Evolutionary conservation across 2,888 invertebrate species (phyloP), one percentile per base, ranked within the genome.

Genomic region (Pseudeuparius sepicola): DNA sequence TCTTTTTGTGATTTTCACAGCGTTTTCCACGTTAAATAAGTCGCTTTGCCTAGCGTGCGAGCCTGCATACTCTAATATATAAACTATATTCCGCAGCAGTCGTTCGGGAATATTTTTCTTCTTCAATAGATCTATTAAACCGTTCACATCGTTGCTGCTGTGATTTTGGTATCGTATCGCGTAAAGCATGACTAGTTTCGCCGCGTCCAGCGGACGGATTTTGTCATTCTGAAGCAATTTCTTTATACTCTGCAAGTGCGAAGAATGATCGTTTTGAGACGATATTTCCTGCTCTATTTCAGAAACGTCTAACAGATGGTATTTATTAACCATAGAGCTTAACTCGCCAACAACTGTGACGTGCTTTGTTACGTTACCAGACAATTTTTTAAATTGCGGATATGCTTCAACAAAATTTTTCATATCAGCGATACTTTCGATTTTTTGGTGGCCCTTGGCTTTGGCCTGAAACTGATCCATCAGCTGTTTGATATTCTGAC

Each of bases 391-490:
- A 59, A 98, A 99, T 48, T 96, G 82, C 0, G 98, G 98, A 67
- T 99, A 99, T 9, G 86, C 83, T 61, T 98, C 97, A 1, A 98
- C 89, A 61, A 97, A 97, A 53, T 77, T 83, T 68, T 99, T 99
- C 97, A 99, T 97, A 59, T 99, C 98, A 0, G 86, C 75, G 52
- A 99, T 97, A 51, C 92, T 93, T 67, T 99, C 97, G 2, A 99
- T 86, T 67, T 94, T 93, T 59, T 93, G 85, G 52, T 96, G 92
- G 52, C 86, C 88, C 59, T 96, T 87, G 2, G 93, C 89, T 61
- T 93, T 92, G 51, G 75, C 79, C 36, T 54, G 54, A 64, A 96
- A 98, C 54, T 96, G 92, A 40, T 97, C 96, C 87, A 99, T 97
- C 35, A 98, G 66, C 13, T 82, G 77, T 63, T 97, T 96, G 48